Conservation (phyloP, 1,140 invertebrate species). For the Meloidogyne exigua region DNA sequence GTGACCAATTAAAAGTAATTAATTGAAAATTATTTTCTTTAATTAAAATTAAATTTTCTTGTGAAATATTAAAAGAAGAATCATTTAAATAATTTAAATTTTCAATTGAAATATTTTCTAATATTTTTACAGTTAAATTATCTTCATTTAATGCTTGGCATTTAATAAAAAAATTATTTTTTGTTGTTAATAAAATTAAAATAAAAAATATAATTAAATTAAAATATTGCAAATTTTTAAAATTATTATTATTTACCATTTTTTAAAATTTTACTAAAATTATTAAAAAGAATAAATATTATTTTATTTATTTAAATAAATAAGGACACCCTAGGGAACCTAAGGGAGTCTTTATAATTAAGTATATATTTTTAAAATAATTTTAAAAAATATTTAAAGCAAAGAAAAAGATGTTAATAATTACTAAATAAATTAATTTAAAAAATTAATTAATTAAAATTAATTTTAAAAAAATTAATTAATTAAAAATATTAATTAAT, state of each 20-base stretch:
- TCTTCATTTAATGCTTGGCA: not conserved
- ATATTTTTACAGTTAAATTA: slow-evolving; percentile 3
- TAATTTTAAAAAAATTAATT: too few species aligned
- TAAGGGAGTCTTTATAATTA: too few species aligned
- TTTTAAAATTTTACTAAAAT: too few species aligned
- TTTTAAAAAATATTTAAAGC: too few species aligned
- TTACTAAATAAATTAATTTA: too few species aligned
- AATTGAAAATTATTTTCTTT: slow-evolving; percentile 12
- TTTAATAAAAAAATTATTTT: not conserved
- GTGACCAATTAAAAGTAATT: slow-evolving; percentile 18
- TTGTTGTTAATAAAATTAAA: not conserved
- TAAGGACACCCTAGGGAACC: too few species aligned
- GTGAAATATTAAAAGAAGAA: not conserved
- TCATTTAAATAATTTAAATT: not conserved
- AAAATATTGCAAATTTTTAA: not conserved
- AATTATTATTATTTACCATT: not conserved
- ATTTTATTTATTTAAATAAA: too few species aligned
- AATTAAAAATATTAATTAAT: too few species aligned
- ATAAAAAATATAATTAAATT: not conserved
- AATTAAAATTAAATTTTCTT: not conserved
- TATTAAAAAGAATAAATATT: too few species aligned
- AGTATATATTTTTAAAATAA: too few species aligned
- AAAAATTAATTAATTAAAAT: too few species aligned
- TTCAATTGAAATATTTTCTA: slow-evolving; percentile 1
- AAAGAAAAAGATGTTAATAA: too few species aligned